Evolutionary conservation across 2,113 vertebrate genomes (phyloP).

Genomic region (Prietella phreatophila): DNA sequence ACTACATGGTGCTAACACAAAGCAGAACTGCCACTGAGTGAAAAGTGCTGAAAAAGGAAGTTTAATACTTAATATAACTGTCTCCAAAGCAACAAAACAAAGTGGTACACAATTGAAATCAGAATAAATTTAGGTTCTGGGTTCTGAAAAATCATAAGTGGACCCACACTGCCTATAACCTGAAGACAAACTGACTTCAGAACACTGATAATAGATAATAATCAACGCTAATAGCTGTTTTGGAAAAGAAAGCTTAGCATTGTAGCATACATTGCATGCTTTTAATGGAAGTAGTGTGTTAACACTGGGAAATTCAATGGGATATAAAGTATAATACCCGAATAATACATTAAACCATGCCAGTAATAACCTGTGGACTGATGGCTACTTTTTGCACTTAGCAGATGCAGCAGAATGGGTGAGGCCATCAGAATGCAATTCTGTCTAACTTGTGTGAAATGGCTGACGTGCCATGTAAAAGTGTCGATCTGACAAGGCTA

Average conservation of each 20-base stretch:
- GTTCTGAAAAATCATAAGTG: background rate
- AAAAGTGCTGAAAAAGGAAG: background rate
- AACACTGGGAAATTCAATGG: background rate
- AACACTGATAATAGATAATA: background rate
- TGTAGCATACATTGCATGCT: background rate
- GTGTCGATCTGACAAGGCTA: background rate
- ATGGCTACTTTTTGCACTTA: background rate
- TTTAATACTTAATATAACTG: background rate
- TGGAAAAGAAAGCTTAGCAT: background rate
- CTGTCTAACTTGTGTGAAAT: background rate
- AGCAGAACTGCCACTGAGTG: background rate
- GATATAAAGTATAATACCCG: background rate
- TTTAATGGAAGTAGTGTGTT: background rate
- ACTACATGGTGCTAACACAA: background rate
- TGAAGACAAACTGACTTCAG: background rate
- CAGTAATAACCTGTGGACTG: background rate
- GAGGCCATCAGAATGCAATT: background rate
- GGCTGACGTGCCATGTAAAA: background rate
- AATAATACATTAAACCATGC: background rate
- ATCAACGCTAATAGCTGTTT: background rate
- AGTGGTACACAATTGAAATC: background rate
- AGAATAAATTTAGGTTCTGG: background rate
- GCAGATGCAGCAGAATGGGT: background rate
- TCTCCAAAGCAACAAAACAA: background rate
- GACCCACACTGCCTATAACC: background rate